phyloP scores from a whole-genome alignment of 2,888 invertebrate genomes.

The Pegoplata infirma region DNA sequence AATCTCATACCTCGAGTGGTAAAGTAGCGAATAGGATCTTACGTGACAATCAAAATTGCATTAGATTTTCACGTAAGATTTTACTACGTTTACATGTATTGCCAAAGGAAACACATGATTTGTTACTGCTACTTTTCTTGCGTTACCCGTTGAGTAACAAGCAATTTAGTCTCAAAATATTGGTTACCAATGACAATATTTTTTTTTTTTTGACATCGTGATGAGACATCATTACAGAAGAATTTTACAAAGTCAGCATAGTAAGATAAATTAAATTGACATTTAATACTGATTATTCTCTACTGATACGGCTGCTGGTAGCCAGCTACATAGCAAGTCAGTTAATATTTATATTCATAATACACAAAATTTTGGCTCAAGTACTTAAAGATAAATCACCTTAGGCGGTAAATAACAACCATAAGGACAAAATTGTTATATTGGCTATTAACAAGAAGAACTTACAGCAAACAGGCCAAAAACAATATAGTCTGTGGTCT shows the following conservation, averaged over 20 bases:
- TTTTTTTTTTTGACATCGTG: neutral
- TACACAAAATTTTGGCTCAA: constrained; percentile 13
- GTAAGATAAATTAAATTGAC: constrained; percentile 43
- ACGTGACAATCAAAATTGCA: no score
- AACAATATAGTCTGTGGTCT: neutral
- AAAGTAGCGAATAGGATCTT: no score
- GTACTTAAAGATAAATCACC: constrained; percentile 49
- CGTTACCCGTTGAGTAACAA: no score
- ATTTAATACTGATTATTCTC: constrained; percentile 39
- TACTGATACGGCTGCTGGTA: constrained; percentile 8
- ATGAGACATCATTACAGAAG: neutral
- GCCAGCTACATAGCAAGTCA: no score
- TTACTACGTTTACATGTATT: no score
- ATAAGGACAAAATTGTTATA: constrained; percentile 27
- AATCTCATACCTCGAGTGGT: no score
- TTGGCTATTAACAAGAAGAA: constrained; percentile 35
- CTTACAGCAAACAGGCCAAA: neutral
- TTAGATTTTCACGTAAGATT: no score
- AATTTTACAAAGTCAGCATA: constrained; percentile 32
- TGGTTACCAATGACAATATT: constrained; percentile 14
- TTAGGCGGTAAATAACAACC: constrained; percentile 18
- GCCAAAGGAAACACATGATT: no score
- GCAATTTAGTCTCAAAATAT: no score
- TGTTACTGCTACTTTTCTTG: no score
- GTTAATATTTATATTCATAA: constrained; percentile 9